A percentile compares a stretch with the other conserved stretches of the same genome.
Evolutionary conservation across 2,797 vertebrate species (phyloP).

Genomic region (Steatocranus sp.): DNA sequence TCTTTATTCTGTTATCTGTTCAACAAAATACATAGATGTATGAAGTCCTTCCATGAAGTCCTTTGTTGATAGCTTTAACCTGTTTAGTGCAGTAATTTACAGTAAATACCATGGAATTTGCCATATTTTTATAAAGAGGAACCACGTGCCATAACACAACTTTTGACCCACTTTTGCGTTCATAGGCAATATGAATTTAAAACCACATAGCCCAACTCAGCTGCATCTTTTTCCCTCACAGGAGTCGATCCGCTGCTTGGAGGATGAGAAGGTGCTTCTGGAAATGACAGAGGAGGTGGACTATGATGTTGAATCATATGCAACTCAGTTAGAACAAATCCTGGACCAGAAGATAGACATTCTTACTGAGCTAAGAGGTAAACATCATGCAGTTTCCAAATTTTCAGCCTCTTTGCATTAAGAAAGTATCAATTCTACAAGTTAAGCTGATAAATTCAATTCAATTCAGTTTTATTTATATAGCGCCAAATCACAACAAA

Average conservation of each 20-base stretch:
- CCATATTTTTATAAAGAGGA: neutral
- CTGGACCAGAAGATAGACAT: constrained; percentile 96
- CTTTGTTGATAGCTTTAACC: neutral
- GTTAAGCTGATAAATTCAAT: neutral
- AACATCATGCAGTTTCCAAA: neutral
- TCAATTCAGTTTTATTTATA: too few species aligned
- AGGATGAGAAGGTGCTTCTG: constrained; percentile 92
- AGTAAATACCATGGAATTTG: neutral
- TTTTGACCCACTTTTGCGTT: neutral
- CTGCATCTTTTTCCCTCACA: constrained; percentile 41
- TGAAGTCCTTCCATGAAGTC: neutral
- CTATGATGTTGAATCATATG: constrained; percentile 92
- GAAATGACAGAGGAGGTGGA: constrained; percentile 99
- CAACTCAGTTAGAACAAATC: constrained; percentile 92
- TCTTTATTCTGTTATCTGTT: neutral
- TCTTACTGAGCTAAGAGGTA: constrained; percentile 89
- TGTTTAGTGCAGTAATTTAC: neutral
- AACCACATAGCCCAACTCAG: neutral
- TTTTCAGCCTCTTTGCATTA: neutral
- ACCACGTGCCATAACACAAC: too few species aligned
- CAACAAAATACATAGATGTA: neutral
- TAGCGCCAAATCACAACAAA: too few species aligned
- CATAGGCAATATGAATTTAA: neutral
- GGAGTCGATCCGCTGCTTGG: constrained; percentile 96
- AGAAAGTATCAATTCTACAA: neutral